Percentiles rank a stretch among this genome's conserved stretches.
These are phyloP conservation scores for Cassiopea xamachana DNA, from an alignment of 30 jellyfish, hydroid and myxozoan genomes.

Conservation along the genomic window DNA sequence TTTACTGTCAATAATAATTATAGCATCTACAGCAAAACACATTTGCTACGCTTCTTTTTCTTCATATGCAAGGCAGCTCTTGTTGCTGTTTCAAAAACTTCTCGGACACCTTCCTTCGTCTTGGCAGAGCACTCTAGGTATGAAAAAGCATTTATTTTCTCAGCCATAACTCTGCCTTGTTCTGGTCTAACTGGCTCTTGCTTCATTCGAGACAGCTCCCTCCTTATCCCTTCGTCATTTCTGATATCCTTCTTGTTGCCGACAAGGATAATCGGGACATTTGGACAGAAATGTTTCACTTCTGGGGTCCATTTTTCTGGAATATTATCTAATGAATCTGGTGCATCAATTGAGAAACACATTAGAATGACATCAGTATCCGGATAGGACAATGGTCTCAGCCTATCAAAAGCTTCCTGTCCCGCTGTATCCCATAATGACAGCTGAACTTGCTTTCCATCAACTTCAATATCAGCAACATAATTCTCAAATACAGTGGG, in stretches of 20 bases:
- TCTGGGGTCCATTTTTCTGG: constrained; percentile 99
- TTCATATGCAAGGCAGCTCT: constrained; percentile 98
- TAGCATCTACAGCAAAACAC: constrained; percentile 78
- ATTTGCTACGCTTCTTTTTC: constrained; percentile 78
- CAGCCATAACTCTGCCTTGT: constrained; percentile 94
- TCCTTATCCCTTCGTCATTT: constrained; percentile 84
- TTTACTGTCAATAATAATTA: constrained; percentile 32
- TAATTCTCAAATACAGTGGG: constrained; percentile 99
- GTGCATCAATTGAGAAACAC: constrained; percentile 98
- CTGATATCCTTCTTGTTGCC: constrained; percentile 98
- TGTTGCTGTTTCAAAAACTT: constrained; percentile 99
- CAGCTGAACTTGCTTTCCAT: constrained; percentile 95
- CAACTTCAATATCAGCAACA: constrained; percentile 99
- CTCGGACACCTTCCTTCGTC: constrained; percentile 95
- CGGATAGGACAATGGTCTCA: constrained; percentile 99
- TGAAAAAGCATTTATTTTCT: constrained; percentile 88
- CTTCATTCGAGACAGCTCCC: constrained; percentile 89
- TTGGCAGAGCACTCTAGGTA: constrained; percentile 98
- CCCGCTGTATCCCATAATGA: constrained; percentile 99
- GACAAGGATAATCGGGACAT: constrained; percentile 98
- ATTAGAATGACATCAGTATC: constrained; percentile 98
- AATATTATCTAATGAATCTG: constrained; percentile 95
- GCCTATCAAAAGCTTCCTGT: constrained; percentile 98
- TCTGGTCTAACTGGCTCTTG: constrained; percentile 97
- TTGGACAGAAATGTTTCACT: constrained; percentile 99